phyloP scores from a whole-genome alignment of 2,113 vertebrate genomes.

The Siniperca chuatsi region DNA sequence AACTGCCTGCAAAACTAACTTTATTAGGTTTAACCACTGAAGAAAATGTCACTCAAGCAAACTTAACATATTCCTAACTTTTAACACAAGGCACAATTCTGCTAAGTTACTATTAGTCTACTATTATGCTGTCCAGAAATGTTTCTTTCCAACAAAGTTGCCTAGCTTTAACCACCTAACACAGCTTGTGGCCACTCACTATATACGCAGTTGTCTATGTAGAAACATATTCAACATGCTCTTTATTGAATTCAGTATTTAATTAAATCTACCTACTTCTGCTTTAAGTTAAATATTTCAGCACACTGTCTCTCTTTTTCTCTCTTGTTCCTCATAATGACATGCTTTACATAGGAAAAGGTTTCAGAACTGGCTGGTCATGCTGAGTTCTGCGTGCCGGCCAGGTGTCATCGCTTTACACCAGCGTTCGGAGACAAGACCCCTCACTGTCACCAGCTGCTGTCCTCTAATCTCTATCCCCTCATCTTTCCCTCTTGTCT shows the following conservation, averaged over 20 bases:
- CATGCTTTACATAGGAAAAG: constrained; percentile 31
- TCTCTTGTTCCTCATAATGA: constrained; percentile 25
- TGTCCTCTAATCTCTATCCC: constrained; percentile 39
- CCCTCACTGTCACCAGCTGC: constrained; percentile 67
- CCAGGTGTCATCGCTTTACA: constrained; percentile 73
- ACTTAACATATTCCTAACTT: neutral
- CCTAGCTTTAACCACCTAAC: neutral
- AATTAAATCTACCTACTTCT: neutral
- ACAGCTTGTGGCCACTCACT: neutral
- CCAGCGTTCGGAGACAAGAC: constrained; percentile 63
- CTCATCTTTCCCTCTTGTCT: neutral
- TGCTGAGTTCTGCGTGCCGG: constrained; percentile 56
- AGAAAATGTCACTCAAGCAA: neutral
- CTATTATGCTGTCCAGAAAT: neutral
- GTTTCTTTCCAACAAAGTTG: neutral
- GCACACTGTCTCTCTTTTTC: neutral
- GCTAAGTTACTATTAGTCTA: neutral
- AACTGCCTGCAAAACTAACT: no score
- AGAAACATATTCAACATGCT: neutral
- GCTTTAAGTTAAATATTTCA: neutral
- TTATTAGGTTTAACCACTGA: no score
- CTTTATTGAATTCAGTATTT: neutral
- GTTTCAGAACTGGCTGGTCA: constrained; percentile 50
- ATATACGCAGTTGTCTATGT: neutral
- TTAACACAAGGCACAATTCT: neutral